Evolutionary conservation across 2,113 vertebrate genomes (phyloP).

Genomic region (Pongo abelii): DNA sequence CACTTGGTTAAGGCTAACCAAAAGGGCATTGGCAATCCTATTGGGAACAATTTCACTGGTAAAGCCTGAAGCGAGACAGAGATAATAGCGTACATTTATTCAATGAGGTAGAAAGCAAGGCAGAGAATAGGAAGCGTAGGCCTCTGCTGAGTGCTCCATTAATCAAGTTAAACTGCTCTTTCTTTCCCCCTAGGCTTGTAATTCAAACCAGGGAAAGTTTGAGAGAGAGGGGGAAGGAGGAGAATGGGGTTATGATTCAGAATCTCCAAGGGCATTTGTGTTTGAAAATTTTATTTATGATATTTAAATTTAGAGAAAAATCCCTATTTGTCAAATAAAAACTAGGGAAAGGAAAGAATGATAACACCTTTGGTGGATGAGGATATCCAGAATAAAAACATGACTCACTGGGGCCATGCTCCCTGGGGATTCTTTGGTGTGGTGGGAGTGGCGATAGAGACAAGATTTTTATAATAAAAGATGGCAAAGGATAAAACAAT

Average conservation of each 20-base stretch:
- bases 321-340: neutral
- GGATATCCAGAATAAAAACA: neutral
- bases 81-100: neutral
- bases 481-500: neutral
- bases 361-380: neutral
- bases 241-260: neutral
- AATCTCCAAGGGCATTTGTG: neutral
- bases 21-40: neutral
- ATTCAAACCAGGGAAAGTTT: slow-evolving; percentile 6
- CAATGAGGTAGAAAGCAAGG: neutral
- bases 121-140: accelerated
- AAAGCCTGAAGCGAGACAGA: neutral
- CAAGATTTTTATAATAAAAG: neutral
- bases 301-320: slow-evolving; percentile 42
- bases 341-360: neutral
- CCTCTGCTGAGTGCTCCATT: neutral
- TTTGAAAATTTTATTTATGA: slow-evolving; percentile 30
- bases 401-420: neutral
- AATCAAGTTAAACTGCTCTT: neutral
- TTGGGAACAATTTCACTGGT: neutral
- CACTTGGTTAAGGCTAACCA: neutral
- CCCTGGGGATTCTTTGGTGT: neutral
- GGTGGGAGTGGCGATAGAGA: neutral
- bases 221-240: neutral
- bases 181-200: slow-evolving; percentile 17